A percentile compares a stretch with the other conserved stretches of the same genome.
phyloP scores from a whole-genome alignment of 2,797 vertebrate genomes.

The Tamandua tetradactyla region DNA sequence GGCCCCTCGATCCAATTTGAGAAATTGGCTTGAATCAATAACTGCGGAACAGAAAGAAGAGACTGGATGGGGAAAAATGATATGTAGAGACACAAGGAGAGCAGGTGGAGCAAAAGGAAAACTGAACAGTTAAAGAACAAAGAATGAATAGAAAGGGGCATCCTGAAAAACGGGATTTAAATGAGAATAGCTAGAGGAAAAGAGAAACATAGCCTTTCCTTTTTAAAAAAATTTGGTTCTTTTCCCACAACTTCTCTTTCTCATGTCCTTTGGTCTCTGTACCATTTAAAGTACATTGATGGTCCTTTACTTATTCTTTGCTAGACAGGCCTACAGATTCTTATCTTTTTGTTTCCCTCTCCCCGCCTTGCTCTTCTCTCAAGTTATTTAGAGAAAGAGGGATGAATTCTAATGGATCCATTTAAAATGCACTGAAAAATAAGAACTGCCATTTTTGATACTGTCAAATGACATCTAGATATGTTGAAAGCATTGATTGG shows the following conservation, averaged over 20 bases:
- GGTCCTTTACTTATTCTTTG: neutral
- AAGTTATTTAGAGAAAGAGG: neutral
- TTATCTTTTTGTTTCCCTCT: neutral
- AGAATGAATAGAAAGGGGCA: neutral
- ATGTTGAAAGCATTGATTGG: neutral
- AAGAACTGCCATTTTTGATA: neutral
- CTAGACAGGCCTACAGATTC: neutral
- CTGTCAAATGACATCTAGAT: neutral
- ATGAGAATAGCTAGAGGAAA: neutral
- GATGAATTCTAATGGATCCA: neutral
- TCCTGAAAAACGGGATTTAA: conserved; percentile 22
- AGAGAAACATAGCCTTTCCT: neutral
- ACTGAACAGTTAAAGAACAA: neutral
- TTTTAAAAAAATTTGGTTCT: neutral
- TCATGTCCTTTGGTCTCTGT: neutral
- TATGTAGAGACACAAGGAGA: neutral
- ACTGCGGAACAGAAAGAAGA: conserved; percentile 37
- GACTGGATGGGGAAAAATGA: conserved; percentile 17
- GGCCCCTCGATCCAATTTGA: conserved; percentile 10
- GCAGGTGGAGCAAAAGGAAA: neutral
- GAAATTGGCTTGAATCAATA: conserved; percentile 52
- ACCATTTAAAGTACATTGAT: neutral
- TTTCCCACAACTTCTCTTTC: neutral
- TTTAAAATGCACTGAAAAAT: neutral
- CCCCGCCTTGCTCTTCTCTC: neutral